Evolutionary conservation across 2,113 vertebrate species (phyloP), one percentile per base, ranked within the genome.

Genomic region (Myotis lucifugus): DNA sequence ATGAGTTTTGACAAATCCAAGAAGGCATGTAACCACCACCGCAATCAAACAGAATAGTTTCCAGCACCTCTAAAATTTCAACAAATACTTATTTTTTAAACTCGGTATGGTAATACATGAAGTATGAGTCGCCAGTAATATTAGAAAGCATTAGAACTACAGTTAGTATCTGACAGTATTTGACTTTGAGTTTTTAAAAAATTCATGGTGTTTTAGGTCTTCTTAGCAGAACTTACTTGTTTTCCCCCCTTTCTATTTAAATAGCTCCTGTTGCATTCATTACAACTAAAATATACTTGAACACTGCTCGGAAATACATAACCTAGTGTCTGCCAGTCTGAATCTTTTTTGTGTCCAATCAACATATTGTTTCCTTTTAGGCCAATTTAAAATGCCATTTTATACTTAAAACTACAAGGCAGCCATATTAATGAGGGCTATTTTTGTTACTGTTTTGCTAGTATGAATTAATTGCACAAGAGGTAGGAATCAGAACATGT

Each of bases 391-490:
- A 88, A 78, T 82, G 85, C 66, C 25, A 48, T 79, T 94, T 82
- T 88, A 37, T 90, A 64, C 72, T 95, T 96, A 76, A 90, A 90
- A 61, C 77, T 74, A 59, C 37, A 85, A 77, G 67, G 32, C 72
- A 72, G 66, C 34, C 50, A 42, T 83, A 52, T 56, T 78, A 91
- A 81, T 61, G 69, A 93, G 77, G 25, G 21, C 6, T 37, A 94
- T 91, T 81, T 40, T 90, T 79, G 64, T 82, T 85, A 18, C 67
- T 96, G 88, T 95, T 85, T 84, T 90, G 84, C 73, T 90, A 29
- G 73, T 78, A 19, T 95, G 82, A 85, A 67, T 93, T 90, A 78
- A 82, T 85, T 88, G 27, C 61, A 12, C 27, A 66, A 92, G 66
- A 85, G 50, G 64, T 83, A 82, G 86, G 67, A 90, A 61, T 94